Evolutionary conservation across 2,113 vertebrate genomes (phyloP), one percentile per base, ranked within the genome.

Genomic region (Proteles cristata): DNA sequence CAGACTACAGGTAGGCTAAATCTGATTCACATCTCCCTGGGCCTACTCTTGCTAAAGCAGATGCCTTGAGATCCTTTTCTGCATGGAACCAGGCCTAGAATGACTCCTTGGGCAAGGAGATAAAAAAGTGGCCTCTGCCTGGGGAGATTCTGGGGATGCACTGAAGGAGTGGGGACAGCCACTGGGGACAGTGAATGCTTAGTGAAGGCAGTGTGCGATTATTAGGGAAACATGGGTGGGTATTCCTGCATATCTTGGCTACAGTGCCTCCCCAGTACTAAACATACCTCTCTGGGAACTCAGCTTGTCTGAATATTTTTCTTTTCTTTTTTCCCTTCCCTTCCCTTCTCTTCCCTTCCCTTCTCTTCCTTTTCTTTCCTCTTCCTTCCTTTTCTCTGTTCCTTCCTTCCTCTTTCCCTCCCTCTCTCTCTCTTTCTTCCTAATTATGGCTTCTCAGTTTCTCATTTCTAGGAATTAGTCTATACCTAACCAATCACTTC

Each of bases 401-500:
- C 7, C 58, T 61, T 9, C 21, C 11, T 28, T 25, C 4, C 21
- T 19, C 35, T 71, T 39, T 25, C 12, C 1, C 10, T 10, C 3
- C 19, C 5, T 2, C 1, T 2, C 39, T 73, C 10, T 12, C 4
- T 66, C 21, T 33, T 28, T 33, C 58, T 19, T 9, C 26, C 26
- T 11, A 39, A 21, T 25, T 50, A 10, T 43, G 33, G 11, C 35
- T 90, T 95, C 84, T 73, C 25, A 3, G 45, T 58, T 69, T 68
- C 55, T 86, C 25, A 48, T 85, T 74, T 90, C 65, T 14, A 69
- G 73, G 50, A 63, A 65, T 77, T 76, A n/a, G 26, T 83, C 77
- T 92, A 43, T 2, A 39, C 26, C 43, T 63, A 45, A 43, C 39
- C 31, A 31, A 35, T 74, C 48, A 61, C 76, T 85, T 68, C 15